Conservation (phyloP, 30 jellyfish, hydroid and myxozoan species). For the Aurelia aurita complex sp. Pacific region DNA sequence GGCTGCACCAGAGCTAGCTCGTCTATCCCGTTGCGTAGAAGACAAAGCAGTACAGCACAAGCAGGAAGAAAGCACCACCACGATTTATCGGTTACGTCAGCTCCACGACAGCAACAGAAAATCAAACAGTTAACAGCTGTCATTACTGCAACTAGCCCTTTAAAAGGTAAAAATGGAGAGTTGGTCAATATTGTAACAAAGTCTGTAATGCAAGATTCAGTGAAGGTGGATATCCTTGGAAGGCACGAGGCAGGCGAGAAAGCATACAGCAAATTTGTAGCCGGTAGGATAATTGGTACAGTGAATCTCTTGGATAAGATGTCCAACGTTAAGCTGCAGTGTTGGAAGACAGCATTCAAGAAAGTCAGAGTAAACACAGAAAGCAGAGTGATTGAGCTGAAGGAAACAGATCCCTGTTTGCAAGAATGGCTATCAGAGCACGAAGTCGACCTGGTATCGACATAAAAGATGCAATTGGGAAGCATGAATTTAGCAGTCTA, state of each 20-base stretch:
- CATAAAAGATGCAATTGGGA: conserved; percentile 24
- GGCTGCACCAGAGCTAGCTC: conserved; percentile 32
- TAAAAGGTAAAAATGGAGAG: not conserved
- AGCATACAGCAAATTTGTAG: not conserved
- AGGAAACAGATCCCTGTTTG: not conserved
- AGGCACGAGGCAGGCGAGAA: not conserved
- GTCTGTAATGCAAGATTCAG: not conserved
- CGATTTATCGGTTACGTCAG: not conserved
- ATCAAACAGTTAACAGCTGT: not conserved
- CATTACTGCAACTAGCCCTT: not conserved
- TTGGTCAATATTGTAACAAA: not conserved
- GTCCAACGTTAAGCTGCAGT: not conserved
- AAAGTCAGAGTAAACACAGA: not conserved
- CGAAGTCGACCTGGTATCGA: conserved; percentile 39
- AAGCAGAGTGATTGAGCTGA: not conserved
- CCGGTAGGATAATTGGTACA: not conserved
- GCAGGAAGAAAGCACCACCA: not conserved
- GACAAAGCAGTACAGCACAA: no score
- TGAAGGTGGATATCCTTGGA: not conserved
- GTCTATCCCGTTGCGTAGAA: conserved; percentile 6
- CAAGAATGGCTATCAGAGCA: not conserved
- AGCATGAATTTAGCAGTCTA: not conserved
- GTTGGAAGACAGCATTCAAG: not conserved
- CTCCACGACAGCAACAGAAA: not conserved
- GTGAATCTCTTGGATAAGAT: not conserved